A percentile compares a stretch with the other conserved stretches of the same genome.
Evolutionary conservation across 1,140 invertebrate species (phyloP).

Genomic region (Drosophila kepulauana): DNA sequence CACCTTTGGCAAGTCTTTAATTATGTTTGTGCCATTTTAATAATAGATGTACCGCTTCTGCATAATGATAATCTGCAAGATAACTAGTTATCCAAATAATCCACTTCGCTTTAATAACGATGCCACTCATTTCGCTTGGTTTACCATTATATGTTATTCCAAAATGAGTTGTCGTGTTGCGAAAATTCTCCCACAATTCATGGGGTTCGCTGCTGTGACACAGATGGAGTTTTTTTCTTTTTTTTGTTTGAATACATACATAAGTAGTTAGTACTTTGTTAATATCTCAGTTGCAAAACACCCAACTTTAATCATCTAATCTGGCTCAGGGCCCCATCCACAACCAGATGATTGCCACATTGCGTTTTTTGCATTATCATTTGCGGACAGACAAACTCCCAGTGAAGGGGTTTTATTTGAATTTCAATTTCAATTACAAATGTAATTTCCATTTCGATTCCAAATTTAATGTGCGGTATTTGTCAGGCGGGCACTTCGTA

Average conservation of each 20-base stretch:
- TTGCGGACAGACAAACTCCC: conserved; percentile 5
- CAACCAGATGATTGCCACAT: conserved; percentile 50
- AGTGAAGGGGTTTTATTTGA: conserved; percentile 18
- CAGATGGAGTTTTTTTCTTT: conserved; percentile 9
- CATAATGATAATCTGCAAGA: not conserved
- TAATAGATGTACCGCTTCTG: too few species aligned
- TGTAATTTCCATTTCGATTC: not conserved
- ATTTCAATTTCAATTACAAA: not conserved
- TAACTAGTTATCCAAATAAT: not conserved
- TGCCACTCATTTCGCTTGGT: conserved; percentile 12
- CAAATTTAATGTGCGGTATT: conserved; percentile 18
- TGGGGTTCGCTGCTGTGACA: conserved; percentile 21
- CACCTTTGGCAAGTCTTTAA: too few species aligned
- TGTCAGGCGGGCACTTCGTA: conserved; percentile 32
- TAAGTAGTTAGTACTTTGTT: conserved; percentile 37
- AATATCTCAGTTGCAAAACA: conserved; percentile 41
- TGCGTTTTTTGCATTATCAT: conserved; percentile 60
- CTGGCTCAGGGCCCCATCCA: conserved; percentile 57
- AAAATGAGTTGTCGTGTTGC: conserved; percentile 33
- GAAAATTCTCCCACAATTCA: conserved; percentile 73
- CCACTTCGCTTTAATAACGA: not conserved
- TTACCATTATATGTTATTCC: conserved; percentile 33
- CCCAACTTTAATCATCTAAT: conserved; percentile 63
- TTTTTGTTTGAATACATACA: conserved; percentile 1
- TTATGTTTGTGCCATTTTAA: too few species aligned